phyloP scores from a whole-genome alignment of 2,888 invertebrate species.

The Miltochrista miniata region DNA sequence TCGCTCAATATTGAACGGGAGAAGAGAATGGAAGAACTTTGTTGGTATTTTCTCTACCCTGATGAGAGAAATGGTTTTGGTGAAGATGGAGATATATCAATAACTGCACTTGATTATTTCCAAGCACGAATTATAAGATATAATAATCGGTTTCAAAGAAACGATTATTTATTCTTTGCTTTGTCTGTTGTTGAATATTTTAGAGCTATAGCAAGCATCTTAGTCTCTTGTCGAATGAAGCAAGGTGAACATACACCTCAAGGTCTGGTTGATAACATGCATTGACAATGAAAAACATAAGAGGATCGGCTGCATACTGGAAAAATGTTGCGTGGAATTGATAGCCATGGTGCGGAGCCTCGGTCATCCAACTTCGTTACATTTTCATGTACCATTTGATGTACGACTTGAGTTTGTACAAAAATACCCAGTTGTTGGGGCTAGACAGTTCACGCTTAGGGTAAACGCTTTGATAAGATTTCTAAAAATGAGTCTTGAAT shows the following conservation, averaged over 20 bases:
- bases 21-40: conserved; percentile 7
- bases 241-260: conserved; percentile 30
- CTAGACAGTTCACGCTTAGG: conserved; percentile 8
- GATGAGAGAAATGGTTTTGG: conserved; percentile 32
- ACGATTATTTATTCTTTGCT: no score
- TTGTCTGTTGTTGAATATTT: no score
- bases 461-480: conserved; percentile 17
- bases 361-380: conserved; percentile 48
- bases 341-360: conserved; percentile 45
- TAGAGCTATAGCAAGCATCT: no score
- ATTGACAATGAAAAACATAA: conserved; percentile 43
- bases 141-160: no score
- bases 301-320: conserved; percentile 44
- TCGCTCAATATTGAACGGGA: conserved; percentile 11
- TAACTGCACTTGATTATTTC: no score
- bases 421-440: conserved; percentile 9
- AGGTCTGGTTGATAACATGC: conserved; percentile 36
- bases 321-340: conserved; percentile 38
- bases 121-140: no score
- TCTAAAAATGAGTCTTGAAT: no score
- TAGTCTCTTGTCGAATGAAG: conserved; percentile 40
- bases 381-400: conserved; percentile 21
- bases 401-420: conserved; percentile 2
- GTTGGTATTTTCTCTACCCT: conserved; percentile 32
- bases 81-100: no score